phyloP scores from a whole-genome alignment of 2,113 vertebrate genomes.

The Spea multiplicata region DNA sequence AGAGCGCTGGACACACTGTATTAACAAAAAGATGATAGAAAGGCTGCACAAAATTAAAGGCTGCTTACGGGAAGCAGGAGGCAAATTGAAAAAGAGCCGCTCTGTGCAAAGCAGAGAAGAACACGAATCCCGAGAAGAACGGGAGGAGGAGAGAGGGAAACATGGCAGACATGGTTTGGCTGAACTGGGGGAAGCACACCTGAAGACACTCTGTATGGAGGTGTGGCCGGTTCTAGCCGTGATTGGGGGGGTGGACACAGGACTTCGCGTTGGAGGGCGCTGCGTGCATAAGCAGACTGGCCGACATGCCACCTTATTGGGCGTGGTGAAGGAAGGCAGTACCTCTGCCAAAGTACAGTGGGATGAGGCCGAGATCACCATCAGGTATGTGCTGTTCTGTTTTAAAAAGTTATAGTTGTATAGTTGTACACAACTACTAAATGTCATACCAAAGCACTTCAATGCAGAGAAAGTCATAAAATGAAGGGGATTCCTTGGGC shows the following conservation, averaged over 20 bases:
- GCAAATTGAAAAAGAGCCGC: constrained; percentile 90
- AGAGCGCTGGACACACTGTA: constrained; percentile 78
- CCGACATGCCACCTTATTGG: constrained; percentile 89
- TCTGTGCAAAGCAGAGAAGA: constrained; percentile 93
- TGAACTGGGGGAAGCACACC: constrained; percentile 80
- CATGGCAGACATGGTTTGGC: constrained; percentile 76
- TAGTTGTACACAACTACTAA: no score
- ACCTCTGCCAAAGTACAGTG: constrained; percentile 93
- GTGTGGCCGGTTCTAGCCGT: constrained; percentile 92
- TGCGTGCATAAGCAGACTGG: constrained; percentile 92
- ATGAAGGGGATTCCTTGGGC: no score
- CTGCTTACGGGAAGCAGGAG: constrained; percentile 77
- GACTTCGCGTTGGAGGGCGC: constrained; percentile 86
- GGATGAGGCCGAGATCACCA: constrained; percentile 94
- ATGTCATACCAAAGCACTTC: background rate
- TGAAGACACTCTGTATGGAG: constrained; percentile 83
- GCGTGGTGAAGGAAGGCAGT: constrained; percentile 92
- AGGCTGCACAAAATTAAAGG: constrained; percentile 82
- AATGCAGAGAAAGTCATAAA: background rate
- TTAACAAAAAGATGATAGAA: constrained; percentile 82
- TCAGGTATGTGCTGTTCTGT: constrained; percentile 76
- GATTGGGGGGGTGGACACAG: constrained; percentile 88
- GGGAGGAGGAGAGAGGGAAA: constrained; percentile 81
- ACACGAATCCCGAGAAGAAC: constrained; percentile 79
- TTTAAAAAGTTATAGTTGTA: background rate